These are phyloP conservation scores for Drosophila pseudotalamancana DNA, from an alignment of 2,888 invertebrate genomes.

Conservation along the genomic window DNA sequence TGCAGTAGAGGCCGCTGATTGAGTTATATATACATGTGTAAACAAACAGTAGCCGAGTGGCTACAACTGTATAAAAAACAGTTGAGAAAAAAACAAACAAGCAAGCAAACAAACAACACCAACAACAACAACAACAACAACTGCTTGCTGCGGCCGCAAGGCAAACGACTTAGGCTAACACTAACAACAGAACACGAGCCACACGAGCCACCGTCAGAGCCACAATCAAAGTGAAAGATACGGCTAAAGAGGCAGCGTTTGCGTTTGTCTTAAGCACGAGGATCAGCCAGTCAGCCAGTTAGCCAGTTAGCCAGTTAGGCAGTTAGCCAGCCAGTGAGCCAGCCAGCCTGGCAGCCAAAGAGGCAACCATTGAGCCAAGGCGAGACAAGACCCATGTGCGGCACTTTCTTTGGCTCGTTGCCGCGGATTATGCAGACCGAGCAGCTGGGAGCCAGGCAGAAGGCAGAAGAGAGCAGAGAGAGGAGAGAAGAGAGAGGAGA, in stretches of 20 bases:
- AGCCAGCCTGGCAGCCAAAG: slow-evolving; percentile 30
- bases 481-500: not conserved
- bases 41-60: slow-evolving; percentile 79
- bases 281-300: slow-evolving; percentile 52
- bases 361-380: slow-evolving; percentile 58
- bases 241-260: slow-evolving; percentile 74
- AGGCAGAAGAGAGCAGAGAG: not conserved
- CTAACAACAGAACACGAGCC: slow-evolving; percentile 62
- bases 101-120: slow-evolving; percentile 2
- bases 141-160: slow-evolving; percentile 44
- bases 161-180: slow-evolving; percentile 64
- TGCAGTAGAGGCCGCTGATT: slow-evolving; percentile 56
- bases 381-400: slow-evolving; percentile 61
- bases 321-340: slow-evolving; percentile 21
- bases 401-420: slow-evolving; percentile 71
- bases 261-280: slow-evolving; percentile 75
- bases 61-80: slow-evolving; percentile 23
- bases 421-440: slow-evolving; percentile 66
- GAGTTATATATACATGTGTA: slow-evolving; percentile 78
- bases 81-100: not conserved
- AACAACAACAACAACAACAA: slow-evolving; percentile 19
- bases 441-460: not conserved
- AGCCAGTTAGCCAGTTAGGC: slow-evolving; percentile 25
- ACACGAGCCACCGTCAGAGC: slow-evolving; percentile 67
- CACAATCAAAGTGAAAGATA: slow-evolving; percentile 81